phyloP scores from a whole-genome alignment of 2,113 vertebrate genomes.

The Himantopus leucocephalus region DNA sequence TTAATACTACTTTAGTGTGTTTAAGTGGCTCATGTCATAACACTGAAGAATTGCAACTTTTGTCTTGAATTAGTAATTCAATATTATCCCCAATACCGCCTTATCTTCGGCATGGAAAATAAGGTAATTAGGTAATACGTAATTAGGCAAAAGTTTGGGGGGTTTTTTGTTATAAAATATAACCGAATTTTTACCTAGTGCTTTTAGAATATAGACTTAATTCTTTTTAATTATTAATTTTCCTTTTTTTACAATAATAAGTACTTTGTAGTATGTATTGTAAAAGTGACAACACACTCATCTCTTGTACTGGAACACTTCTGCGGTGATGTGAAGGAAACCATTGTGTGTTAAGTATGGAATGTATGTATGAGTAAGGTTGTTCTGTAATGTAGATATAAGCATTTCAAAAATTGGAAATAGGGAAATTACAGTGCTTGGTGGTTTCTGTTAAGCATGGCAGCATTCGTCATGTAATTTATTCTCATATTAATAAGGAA shows the following conservation, averaged over 20 bases:
- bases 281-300: not conserved
- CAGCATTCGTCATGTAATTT: not conserved
- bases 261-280: not conserved
- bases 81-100: not conserved
- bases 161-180: not conserved
- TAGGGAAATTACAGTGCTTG: not conserved
- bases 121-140: not conserved
- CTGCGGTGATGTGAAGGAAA: not conserved
- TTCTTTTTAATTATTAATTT: not conserved
- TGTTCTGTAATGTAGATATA: not conserved
- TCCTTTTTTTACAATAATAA: not conserved
- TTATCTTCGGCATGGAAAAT: not conserved
- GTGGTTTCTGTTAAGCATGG: not conserved
- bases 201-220: not conserved
- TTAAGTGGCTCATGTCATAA: not conserved
- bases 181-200: not conserved
- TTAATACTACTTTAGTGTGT: not conserved
- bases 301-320: not conserved
- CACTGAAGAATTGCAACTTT: not conserved
- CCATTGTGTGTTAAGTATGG: not conserved
- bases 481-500: not conserved
- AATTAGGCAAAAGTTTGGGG: not conserved
- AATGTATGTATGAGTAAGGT: fast-evolving
- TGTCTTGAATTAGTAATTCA: not conserved
- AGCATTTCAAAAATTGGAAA: not conserved